Conservation (phyloP, 2,113 vertebrate genomes). For the Chaetodon auriga region DNA sequence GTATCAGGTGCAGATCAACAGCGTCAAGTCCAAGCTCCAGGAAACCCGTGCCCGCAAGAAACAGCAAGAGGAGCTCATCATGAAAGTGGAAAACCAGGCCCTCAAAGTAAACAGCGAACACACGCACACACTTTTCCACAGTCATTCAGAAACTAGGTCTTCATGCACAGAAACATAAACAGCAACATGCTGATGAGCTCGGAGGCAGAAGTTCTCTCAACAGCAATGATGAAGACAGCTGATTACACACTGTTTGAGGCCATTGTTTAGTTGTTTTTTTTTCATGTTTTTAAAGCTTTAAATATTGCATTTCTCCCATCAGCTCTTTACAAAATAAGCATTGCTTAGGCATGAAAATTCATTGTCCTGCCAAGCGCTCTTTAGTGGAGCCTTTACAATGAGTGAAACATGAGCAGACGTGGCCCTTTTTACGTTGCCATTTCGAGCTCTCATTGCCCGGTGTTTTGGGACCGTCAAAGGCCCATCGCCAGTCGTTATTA, state of each 20-base stretch:
- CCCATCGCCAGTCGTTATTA: constrained; percentile 69
- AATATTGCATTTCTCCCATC: constrained; percentile 32
- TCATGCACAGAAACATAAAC: constrained; percentile 42
- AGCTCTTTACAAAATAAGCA: constrained; percentile 17
- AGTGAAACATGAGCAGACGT: constrained; percentile 62
- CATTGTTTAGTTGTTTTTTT: neutral
- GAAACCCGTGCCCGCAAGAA: constrained; percentile 96
- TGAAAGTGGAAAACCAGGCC: constrained; percentile 98
- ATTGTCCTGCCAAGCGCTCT: constrained; percentile 43
- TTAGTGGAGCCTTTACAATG: constrained; percentile 52
- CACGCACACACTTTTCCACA: neutral
- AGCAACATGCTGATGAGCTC: constrained; percentile 43
- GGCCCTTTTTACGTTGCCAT: constrained; percentile 62
- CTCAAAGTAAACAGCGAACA: constrained; percentile 88
- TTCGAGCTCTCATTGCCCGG: constrained; percentile 51
- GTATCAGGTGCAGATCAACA: constrained; percentile 95
- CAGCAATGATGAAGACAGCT: constrained; percentile 24
- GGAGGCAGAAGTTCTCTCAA: constrained; percentile 42
- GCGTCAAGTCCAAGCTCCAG: constrained; percentile 92
- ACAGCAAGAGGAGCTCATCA: constrained; percentile 97
- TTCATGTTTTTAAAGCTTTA: constrained; percentile 23
- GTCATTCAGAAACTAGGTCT: constrained; percentile 50
- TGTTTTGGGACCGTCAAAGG: constrained; percentile 59
- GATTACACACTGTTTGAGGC: constrained; percentile 39
- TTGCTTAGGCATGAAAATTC: constrained; percentile 27